Base-by-base conservation (phyloP, 2,113 vertebrate genomes). In the Corythornis vintsioides region DNA sequence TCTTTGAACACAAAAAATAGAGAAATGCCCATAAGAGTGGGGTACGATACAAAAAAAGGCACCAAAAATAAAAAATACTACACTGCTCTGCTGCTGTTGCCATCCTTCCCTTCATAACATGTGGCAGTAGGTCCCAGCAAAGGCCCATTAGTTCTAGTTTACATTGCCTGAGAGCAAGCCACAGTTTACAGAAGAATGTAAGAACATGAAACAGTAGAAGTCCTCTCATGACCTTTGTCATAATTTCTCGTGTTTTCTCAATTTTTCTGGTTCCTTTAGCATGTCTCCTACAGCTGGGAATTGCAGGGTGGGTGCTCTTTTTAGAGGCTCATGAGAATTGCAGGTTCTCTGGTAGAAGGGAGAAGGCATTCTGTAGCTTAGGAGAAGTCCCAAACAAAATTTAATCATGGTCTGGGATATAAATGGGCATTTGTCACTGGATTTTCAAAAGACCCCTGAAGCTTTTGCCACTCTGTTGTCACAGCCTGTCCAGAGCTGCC, bases 321-420 rank as follows among this genome's bases (percentile, higher is more conserved):
- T 42, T 50, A 71, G 60, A 83, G 45, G 59, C 64, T 50, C 57
- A 42, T 33, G 64, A 83, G 79, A 88, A 91, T 86, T 45, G 66
- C 20, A 69, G 56, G 63, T 35, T 87, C 45, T 70, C 33, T 83
- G 72, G 90, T 80, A 86, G 43, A 59, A 83, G 71, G 20, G 16
- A 43, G n/a, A 72, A 90, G 18, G 53, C 21, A 83, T 77, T 53
- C 13, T 55, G 72, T 77, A 76, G 79, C 56, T 90, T 92, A 59
- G 73, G 93, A 75, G 40, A 90, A 84, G 52, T 80, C 72, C 47
- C 67, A 81, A 66, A 65, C 43, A 93, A 94, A 88, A 81, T 81
- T 66, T 81, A 83, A 95, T 86, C 77, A 74, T 25, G 71, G 80
- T 25, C 60, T 88, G 65, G 77, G 83, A 90, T 93, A 38, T 76